Conservation (phyloP, 1,140 invertebrate species). For the Eumaeus atala region DNA sequence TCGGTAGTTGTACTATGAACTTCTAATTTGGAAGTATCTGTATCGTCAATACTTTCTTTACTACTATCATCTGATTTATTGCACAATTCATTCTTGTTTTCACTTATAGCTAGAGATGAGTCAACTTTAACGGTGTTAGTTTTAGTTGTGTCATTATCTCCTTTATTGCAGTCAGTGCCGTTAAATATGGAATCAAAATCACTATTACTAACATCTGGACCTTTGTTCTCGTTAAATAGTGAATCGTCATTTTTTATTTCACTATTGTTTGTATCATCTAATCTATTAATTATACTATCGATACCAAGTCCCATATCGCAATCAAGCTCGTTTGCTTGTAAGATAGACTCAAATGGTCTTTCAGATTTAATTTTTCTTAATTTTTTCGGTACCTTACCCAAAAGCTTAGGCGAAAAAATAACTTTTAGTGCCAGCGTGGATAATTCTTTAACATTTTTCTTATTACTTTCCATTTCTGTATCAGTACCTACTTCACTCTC, state of each 20-base stretch:
- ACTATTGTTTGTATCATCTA: slow-evolving; percentile 25
- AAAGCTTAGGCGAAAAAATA: slow-evolving; percentile 37
- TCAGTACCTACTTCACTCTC: slow-evolving; percentile 31
- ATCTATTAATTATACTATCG: slow-evolving; percentile 35
- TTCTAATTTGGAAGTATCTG: background rate
- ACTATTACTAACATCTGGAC: slow-evolving; percentile 12
- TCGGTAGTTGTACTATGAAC: slow-evolving; percentile 1
- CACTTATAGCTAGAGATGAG: background rate
- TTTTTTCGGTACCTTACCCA: slow-evolving; percentile 47
- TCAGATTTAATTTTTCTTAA: slow-evolving; percentile 36
- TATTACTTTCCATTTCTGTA: slow-evolving; percentile 18
- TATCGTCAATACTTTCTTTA: slow-evolving; percentile 1
- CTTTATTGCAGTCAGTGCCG: slow-evolving; percentile 12
- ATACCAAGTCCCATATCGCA: slow-evolving; percentile 30
- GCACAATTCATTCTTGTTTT: background rate
- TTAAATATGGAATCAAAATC: slow-evolving; percentile 24
- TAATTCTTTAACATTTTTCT: slow-evolving; percentile 26
- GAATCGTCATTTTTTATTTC: slow-evolving; percentile 18
- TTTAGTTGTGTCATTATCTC: background rate
- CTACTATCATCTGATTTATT: background rate
- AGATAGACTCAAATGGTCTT: slow-evolving; percentile 30
- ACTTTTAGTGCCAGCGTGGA: slow-evolving; percentile 34
- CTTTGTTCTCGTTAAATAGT: slow-evolving; percentile 20
- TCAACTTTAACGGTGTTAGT: background rate
- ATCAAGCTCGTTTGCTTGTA: slow-evolving; percentile 23